Conservation (phyloP, 2,888 invertebrate species). For the Sphinx pinastri region DNA sequence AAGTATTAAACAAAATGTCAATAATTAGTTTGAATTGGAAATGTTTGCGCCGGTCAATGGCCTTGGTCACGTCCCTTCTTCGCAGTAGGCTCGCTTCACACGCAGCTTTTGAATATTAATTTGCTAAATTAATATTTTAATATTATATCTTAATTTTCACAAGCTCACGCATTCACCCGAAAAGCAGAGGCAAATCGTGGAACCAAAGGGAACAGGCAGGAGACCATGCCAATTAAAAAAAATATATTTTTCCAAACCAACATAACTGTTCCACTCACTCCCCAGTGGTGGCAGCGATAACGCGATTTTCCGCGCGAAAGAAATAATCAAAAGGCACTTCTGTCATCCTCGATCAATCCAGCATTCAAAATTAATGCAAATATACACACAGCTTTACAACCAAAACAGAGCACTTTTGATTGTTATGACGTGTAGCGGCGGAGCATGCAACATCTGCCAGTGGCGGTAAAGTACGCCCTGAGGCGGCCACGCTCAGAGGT, state of each 20-base stretch:
- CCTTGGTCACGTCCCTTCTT: constrained; percentile 17
- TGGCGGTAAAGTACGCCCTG: background rate
- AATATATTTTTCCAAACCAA: too few species aligned
- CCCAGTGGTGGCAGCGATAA: too few species aligned
- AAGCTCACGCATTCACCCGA: background rate
- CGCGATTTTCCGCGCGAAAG: too few species aligned
- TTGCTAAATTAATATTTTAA: background rate
- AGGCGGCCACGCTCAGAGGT: background rate
- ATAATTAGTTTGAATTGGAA: constrained; percentile 25
- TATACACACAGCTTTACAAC: background rate
- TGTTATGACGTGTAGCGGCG: background rate
- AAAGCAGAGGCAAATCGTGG: background rate
- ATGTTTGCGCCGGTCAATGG: constrained; percentile 4
- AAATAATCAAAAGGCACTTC: too few species aligned
- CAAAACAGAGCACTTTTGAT: constrained; percentile 2
- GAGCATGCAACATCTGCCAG: background rate
- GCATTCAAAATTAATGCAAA: background rate
- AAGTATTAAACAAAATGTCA: constrained; percentile 20
- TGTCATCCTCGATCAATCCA: too few species aligned
- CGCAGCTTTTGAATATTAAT: background rate
- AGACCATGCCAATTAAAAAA: too few species aligned
- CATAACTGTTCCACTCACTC: too few species aligned
- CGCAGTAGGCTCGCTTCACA: background rate
- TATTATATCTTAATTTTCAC: background rate
- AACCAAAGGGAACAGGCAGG: too few species aligned